Conservation (phyloP, 35 echinoderm and acorn worm species). For the Lytechinus variegatus region DNA sequence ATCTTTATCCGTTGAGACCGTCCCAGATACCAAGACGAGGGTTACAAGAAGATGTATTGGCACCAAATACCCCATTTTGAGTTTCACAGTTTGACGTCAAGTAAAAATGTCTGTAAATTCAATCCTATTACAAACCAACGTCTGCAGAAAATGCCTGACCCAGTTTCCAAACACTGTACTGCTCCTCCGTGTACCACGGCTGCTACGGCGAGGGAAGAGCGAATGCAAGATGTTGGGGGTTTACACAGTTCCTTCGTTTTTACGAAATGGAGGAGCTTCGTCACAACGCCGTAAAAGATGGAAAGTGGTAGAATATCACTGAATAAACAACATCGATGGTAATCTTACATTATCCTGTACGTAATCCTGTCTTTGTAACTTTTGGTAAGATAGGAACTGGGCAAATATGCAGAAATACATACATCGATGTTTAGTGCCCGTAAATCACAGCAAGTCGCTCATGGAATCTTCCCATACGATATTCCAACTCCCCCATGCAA, state of each 20-base stretch:
- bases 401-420: not conserved
- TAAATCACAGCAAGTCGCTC: not conserved
- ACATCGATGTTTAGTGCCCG: not conserved
- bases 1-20: not conserved
- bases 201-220: not conserved
- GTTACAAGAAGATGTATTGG: not conserved
- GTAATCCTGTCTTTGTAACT: not conserved
- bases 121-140: not conserved
- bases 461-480: not conserved
- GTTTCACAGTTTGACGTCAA: constrained; percentile 10
- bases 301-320: not conserved
- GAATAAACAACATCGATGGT: not conserved
- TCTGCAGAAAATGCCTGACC: not conserved
- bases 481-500: not conserved
- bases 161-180: not conserved
- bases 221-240: not conserved
- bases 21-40: not conserved
- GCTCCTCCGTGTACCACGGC: not conserved
- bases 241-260: not conserved
- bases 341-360: not conserved
- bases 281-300: not conserved
- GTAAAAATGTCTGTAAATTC: not conserved
- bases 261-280: not conserved
- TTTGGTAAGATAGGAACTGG: not conserved
- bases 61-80: constrained; percentile 21